These are phyloP conservation scores for Zootermopsis nevadensis DNA, from an alignment of 2,888 invertebrate species.

Conservation along the genomic window DNA sequence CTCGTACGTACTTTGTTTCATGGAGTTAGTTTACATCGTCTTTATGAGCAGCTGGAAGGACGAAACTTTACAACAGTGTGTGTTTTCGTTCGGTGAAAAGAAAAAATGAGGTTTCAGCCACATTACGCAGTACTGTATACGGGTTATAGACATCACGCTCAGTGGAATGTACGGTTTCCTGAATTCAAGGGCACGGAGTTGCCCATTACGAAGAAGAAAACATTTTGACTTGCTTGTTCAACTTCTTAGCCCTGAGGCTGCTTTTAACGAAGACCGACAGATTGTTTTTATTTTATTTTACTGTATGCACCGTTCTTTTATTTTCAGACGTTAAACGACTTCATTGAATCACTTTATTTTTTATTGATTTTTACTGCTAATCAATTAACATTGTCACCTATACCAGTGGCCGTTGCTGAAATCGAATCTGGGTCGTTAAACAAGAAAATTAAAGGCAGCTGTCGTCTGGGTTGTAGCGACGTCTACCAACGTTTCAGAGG, in stretches of 20 bases:
- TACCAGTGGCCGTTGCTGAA: no score
- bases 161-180: constrained; percentile 15
- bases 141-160: constrained; percentile 5
- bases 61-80: no score
- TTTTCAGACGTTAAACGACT: background rate
- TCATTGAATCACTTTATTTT: background rate
- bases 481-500: no score
- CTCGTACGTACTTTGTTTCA: no score
- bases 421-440: no score
- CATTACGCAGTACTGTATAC: background rate
- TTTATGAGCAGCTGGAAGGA: no score
- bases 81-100: no score
- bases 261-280: background rate
- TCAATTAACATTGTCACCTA: no score
- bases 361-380: background rate
- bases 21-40: no score
- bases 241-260: background rate
- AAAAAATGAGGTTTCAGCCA: no score
- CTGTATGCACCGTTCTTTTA: background rate
- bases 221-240: background rate
- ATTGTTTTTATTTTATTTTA: background rate
- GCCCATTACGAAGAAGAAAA: background rate
- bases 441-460: no score
- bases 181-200: constrained; percentile 17
- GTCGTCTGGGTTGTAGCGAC: no score